Percentiles rank a stretch among this genome's conserved stretches.
Evolutionary conservation across 2,113 vertebrate genomes (phyloP).

Genomic region (Istiophorus platypterus): DNA sequence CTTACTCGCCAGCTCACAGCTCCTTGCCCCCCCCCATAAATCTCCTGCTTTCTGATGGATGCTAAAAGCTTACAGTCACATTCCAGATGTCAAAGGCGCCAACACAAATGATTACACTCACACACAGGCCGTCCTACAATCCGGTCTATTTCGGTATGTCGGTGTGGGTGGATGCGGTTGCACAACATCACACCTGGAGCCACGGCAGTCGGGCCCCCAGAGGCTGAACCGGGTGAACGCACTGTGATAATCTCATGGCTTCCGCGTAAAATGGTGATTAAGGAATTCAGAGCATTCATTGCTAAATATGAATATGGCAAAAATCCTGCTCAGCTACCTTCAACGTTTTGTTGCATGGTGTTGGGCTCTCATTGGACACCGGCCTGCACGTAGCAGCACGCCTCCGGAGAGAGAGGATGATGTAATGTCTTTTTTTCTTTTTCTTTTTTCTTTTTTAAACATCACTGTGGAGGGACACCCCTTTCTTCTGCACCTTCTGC

Average conservation of each 20-base stretch:
- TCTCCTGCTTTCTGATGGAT: conserved; percentile 71
- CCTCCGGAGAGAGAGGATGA: conserved; percentile 59
- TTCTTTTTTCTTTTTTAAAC: conserved; percentile 45
- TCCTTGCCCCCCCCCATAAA: conserved; percentile 60
- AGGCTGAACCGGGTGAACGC: neutral
- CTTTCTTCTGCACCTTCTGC: conserved; percentile 35
- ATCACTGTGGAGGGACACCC: conserved; percentile 55
- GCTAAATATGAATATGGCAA: conserved; percentile 34
- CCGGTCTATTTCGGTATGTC: conserved; percentile 29
- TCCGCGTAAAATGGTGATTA: conserved; percentile 28
- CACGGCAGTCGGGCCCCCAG: conserved; percentile 18
- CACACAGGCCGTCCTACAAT: conserved; percentile 63
- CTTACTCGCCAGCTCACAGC: conserved; percentile 63
- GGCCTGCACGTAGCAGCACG: neutral
- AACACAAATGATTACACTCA: conserved; percentile 63
- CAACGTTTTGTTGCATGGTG: neutral
- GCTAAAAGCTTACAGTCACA: conserved; percentile 72
- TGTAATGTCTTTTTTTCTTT: conserved; percentile 56
- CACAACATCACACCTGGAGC: conserved; percentile 63
- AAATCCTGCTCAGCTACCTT: conserved; percentile 16
- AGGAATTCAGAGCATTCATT: conserved; percentile 30
- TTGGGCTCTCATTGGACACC: conserved; percentile 37
- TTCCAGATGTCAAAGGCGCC: conserved; percentile 73
- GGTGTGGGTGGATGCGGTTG: conserved; percentile 59
- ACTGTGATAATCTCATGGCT: neutral